These are phyloP conservation scores for Mirza zaza DNA, from an alignment of 2,113 vertebrate species.

Conservation along the genomic window DNA sequence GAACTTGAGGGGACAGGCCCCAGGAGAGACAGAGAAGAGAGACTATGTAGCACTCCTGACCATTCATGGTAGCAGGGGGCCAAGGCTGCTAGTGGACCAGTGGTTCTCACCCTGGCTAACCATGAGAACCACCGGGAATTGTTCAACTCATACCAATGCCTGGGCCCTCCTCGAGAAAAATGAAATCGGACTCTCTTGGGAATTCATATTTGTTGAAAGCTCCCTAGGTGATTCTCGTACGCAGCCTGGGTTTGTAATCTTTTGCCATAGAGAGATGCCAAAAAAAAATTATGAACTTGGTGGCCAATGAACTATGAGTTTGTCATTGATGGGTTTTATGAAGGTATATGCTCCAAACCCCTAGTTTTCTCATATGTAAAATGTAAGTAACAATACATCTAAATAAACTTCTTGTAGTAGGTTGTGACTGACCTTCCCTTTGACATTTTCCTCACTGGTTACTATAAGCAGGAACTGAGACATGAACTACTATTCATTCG, in stretches of 20 bases:
- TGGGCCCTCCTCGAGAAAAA: not conserved
- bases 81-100: not conserved
- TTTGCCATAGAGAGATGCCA: not conserved
- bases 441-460: not conserved
- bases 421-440: not conserved
- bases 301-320: not conserved
- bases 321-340: not conserved
- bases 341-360: not conserved
- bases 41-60: not conserved
- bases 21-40: not conserved
- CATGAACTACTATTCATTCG: not conserved
- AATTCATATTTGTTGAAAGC: not conserved
- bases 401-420: not conserved
- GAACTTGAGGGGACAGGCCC: not conserved
- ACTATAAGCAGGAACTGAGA: not conserved
- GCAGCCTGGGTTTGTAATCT: not conserved
- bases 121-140: not conserved
- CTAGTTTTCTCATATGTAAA: constrained; percentile 3
- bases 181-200: not conserved
- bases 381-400: not conserved
- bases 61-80: not conserved
- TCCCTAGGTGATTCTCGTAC: not conserved
- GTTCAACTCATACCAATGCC: not conserved
- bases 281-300: not conserved
- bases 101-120: not conserved